Base-by-base conservation (phyloP, 2,797 vertebrate species). In the Scarus forsteni region DNA sequence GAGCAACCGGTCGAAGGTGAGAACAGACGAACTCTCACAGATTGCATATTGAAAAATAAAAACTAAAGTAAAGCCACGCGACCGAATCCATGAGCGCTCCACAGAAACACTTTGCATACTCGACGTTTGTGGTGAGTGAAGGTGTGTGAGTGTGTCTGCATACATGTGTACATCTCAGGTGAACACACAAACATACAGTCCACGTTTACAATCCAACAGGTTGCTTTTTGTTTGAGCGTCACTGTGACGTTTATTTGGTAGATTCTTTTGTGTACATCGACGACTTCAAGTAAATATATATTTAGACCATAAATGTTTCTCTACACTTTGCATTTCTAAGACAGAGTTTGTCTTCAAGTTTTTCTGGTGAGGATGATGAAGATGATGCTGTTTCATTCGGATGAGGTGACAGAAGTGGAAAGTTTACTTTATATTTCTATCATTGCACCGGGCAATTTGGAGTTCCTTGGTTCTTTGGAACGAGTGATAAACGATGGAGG, bases 371-470 rank as follows among this genome's bases (percentile, higher is more conserved):
- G 78, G 78, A 61, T 75, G 45, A 58, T 82, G 54, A 39, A 39
- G 65, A 55, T 54, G 66, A 77, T 50, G 11, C 66, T 39, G 53
- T 64, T 73, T 66, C 16, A 53, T 52, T 63, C 53, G 11, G 59
- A 80, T 60, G 58, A 80, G 46, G 73, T 56, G 81, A 73, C 39
- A 51, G 52, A 80, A 61, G 44, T 66, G 63, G 63, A 64, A 70
- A 88, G 87, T 86, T 80, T 58, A 10, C 87, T 87, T 80, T 54
- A 12, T 48, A 64, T 66, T 92, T 92, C 92, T 94, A 50, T 94
- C 94, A 96, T 95, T 96, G 96, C 96, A 95, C 95, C 85, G 92
- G 94, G 95, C 93, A 94, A 95, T 92, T 80, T 94, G 92, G 10
- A 49, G 72, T 86, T 87, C 80, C 84, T 85, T 75, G 70, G 79